Conservation (phyloP, 1,140 invertebrate genomes). For the Lepidurus packardi region DNA sequence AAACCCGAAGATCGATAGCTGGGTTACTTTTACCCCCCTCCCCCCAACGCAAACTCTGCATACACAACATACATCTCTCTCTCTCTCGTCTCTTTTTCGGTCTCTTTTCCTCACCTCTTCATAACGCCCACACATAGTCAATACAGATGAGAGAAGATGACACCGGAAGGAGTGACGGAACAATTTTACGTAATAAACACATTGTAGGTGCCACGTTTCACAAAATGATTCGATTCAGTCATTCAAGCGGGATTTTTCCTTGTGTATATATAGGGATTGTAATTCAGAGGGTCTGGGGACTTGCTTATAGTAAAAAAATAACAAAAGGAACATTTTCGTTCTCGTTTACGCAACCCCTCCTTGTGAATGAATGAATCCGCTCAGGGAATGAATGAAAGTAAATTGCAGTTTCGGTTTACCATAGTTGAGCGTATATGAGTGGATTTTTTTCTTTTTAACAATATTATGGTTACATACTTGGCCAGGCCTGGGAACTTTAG, state of each 20-base stretch:
- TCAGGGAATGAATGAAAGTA: not conserved
- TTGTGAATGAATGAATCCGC: not conserved
- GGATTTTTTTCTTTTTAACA: not conserved
- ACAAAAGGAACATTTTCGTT: no score
- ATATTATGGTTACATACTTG: constrained; percentile 3
- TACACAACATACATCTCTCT: not conserved
- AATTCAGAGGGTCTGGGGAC: no score
- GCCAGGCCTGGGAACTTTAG: not conserved
- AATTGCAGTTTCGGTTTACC: not conserved
- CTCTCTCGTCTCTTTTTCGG: not conserved
- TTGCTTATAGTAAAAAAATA: no score
- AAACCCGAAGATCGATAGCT: not conserved
- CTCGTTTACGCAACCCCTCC: not conserved
- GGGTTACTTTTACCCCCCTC: not conserved
- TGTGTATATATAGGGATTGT: no score
- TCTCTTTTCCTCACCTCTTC: not conserved
- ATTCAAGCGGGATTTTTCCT: no score
- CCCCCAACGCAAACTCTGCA: not conserved
- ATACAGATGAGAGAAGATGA: not conserved
- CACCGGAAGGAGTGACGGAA: not conserved
- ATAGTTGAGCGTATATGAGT: not conserved
- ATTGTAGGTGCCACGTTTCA: not conserved
- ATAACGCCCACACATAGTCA: not conserved
- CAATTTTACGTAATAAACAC: not conserved
- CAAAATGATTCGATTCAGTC: not conserved